A percentile compares a stretch with the other conserved stretches of the same genome.
These are phyloP conservation scores for Lithophane semibrunnea DNA, from an alignment of 2,888 invertebrate species.

Conservation along the genomic window DNA sequence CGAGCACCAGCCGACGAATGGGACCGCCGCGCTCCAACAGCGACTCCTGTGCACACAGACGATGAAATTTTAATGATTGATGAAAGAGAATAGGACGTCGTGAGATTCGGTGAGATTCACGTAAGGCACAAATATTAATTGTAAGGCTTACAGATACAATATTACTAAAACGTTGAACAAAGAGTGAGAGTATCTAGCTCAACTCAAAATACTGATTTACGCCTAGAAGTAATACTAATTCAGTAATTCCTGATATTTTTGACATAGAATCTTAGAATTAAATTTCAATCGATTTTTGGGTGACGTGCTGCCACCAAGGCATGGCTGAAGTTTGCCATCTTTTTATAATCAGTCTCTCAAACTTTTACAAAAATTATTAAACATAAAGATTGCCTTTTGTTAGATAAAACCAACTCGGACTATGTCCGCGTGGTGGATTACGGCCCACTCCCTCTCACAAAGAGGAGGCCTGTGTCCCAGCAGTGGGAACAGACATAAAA, in stretches of 20 bases:
- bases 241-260: not conserved
- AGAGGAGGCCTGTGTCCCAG: too few relatives aligned
- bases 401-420: not conserved
- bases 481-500: not conserved
- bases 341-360: too few relatives aligned
- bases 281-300: too few relatives aligned
- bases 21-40: constrained; percentile 82
- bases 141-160: not conserved
- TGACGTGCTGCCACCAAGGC: not conserved
- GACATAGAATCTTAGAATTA: not conserved
- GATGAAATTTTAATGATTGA: not conserved
- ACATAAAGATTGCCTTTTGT: not conserved
- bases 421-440: too few relatives aligned
- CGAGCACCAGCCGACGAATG: constrained; percentile 82
- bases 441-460: too few relatives aligned
- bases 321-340: too few relatives aligned
- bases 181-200: too few relatives aligned
- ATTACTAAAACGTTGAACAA: too few relatives aligned
- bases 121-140: not conserved
- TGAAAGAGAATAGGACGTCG: not conserved
- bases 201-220: not conserved
- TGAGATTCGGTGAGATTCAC: not conserved
- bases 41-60: constrained; percentile 76
- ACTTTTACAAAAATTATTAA: not conserved
- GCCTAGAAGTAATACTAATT: not conserved